Conservation (phyloP, 2,888 invertebrate species). For the Himalopsyche anomala region DNA sequence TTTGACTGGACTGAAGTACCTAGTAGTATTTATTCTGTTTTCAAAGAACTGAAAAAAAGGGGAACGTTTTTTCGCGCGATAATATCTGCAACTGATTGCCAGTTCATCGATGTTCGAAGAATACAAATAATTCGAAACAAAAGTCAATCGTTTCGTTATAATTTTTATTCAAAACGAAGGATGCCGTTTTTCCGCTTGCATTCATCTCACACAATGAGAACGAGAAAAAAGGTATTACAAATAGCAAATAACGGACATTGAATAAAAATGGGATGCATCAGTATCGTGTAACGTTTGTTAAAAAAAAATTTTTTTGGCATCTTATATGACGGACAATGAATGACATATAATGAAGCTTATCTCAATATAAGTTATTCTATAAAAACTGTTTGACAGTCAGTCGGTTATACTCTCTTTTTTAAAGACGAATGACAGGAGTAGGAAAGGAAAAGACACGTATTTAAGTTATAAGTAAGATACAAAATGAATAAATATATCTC, state of each 20-base stretch:
- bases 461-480: too few species aligned
- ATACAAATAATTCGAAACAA: constrained; percentile 44
- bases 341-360: too few species aligned
- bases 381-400: too few species aligned
- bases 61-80: background rate
- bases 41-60: background rate
- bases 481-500: too few species aligned
- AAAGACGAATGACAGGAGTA: too few species aligned
- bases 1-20: background rate
- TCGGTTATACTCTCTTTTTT: too few species aligned
- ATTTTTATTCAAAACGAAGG: constrained; percentile 43
- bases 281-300: background rate
- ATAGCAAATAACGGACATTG: constrained; percentile 48
- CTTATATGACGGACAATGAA: too few species aligned
- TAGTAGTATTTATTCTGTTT: background rate
- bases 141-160: constrained; percentile 49
- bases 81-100: background rate
- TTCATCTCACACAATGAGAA: constrained; percentile 36
- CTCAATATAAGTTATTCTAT: too few species aligned
- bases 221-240: constrained; percentile 49
- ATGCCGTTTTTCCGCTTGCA: constrained; percentile 32
- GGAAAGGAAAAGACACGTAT: too few species aligned
- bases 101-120: constrained; percentile 3
- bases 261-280: background rate
- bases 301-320: too few species aligned